A percentile compares a stretch with the other conserved stretches of the same genome.
These are phyloP conservation scores for Drosophila novamexicana DNA, from an alignment of 1,140 invertebrate genomes.

Conservation along the genomic window DNA sequence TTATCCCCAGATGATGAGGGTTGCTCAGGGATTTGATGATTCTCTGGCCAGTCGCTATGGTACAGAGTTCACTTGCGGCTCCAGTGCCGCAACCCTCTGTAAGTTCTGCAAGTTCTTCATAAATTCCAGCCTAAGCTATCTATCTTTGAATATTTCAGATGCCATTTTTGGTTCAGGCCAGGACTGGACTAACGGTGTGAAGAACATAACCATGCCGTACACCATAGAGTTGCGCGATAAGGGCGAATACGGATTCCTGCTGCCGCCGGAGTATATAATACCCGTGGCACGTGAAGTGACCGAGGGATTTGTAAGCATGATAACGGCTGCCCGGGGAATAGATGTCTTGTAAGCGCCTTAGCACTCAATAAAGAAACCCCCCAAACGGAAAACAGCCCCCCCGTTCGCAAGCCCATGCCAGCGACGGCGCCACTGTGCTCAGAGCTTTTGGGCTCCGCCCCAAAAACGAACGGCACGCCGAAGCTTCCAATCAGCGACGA, in stretches of 20 bases:
- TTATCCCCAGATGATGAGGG: slow-evolving; percentile 85
- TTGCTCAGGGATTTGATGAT: slow-evolving; percentile 84
- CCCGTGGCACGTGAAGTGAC: slow-evolving; percentile 90
- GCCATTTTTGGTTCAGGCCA: slow-evolving; percentile 86
- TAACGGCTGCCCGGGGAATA: slow-evolving; percentile 85
- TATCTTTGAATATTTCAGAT: slow-evolving; percentile 66
- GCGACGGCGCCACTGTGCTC: slow-evolving; percentile 60
- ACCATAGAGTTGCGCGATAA: slow-evolving; percentile 89
- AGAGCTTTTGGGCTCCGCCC: slow-evolving; percentile 74
- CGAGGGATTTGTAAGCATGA: slow-evolving; percentile 87
- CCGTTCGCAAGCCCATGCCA: slow-evolving; percentile 11
- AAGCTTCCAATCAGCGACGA: slow-evolving; percentile 78
- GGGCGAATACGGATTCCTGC: slow-evolving; percentile 90
- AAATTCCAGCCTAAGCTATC: background rate
- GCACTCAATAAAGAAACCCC: slow-evolving; percentile 40
- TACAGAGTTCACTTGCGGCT: slow-evolving; percentile 84
- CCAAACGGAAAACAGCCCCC: slow-evolving; percentile 36
- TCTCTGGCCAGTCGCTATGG: slow-evolving; percentile 83
- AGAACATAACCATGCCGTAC: slow-evolving; percentile 88
- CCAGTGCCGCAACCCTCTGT: slow-evolving; percentile 85
- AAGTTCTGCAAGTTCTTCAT: slow-evolving; percentile 84
- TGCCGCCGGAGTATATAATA: slow-evolving; percentile 90
- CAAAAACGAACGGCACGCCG: slow-evolving; percentile 63
- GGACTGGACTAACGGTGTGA: slow-evolving; percentile 90
- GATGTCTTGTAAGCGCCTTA: slow-evolving; percentile 53